phyloP scores from a whole-genome alignment of 2,797 vertebrate species.

The Sebastes hopkinsi region DNA sequence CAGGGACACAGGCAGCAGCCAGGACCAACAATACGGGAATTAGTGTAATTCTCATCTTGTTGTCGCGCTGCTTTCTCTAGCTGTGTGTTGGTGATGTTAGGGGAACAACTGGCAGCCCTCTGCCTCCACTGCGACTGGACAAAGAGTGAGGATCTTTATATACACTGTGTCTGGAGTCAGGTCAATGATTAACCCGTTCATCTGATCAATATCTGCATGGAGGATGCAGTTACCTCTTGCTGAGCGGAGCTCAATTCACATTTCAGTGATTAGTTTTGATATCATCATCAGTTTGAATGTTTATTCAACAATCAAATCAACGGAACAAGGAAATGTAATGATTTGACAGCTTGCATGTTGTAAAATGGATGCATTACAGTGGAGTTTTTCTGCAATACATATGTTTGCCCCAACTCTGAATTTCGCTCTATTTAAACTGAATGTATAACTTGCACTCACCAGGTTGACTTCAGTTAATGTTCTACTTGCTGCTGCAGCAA shows the following conservation, averaged over 20 bases:
- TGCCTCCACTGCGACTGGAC: slow-evolving; percentile 2
- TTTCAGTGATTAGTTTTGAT: neutral
- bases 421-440: neutral
- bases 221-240: neutral
- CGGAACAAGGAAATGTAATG: neutral
- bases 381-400: neutral
- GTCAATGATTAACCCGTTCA: slow-evolving; percentile 69
- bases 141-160: slow-evolving; percentile 50
- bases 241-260: neutral
- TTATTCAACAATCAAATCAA: neutral
- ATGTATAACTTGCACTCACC: neutral
- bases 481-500: neutral
- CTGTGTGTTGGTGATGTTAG: neutral
- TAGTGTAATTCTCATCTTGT: slow-evolving; percentile 77
- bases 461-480: neutral
- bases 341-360: neutral
- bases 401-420: neutral
- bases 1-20: slow-evolving; percentile 63
- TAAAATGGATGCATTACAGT: neutral
- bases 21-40: slow-evolving; percentile 68
- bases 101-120: slow-evolving; percentile 1
- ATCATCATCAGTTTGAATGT: neutral
- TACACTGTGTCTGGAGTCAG: slow-evolving; percentile 9
- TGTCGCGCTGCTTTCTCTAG: slow-evolving; percentile 18
- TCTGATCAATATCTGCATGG: slow-evolving; percentile 15